Base-by-base conservation (phyloP, 1,140 invertebrate species). In the Nilaparvata lugens region DNA sequence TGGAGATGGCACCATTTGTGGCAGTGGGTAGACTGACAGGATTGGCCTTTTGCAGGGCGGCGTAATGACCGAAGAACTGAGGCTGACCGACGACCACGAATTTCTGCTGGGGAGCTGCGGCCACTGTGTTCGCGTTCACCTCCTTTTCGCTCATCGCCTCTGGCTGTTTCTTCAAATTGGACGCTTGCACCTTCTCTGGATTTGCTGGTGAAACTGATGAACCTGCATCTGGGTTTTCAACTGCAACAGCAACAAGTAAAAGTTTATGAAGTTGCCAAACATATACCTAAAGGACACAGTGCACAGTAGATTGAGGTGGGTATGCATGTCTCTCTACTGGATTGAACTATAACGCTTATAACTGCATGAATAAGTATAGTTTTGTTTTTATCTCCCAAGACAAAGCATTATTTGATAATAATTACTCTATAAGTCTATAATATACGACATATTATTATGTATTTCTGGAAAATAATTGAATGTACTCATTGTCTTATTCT, bases 11-110 rank as follows among this genome's bases (percentile, higher is more conserved):
- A 5, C 57, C 56, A n/a, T 59, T 59, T 9, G 57, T n/a, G 0
- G 53, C 54, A 5, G 52, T n/a, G 2, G 62, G 62, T 4, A 66
- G 51, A 2, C 51, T 55, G 7, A 52, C 62, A 43, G 52, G 60
- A 48, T 62, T 66, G 9, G 59, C 56, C 14, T 43, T 53, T 4
- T 53, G 59, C 21, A 55, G 51, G 14, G 24, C 59, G 11, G 53
- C 23, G 18, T 43, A 60, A 19, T 53, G 31, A 2, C 59, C 59
- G 45, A 62, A 64, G 60, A 66, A 64, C 53, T 66, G 64, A 6
- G 64, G 64, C 31, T 64, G 62, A n/a, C 60, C 56, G 2, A 61
- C 19, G 4, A 64, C 38, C 13, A 65, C 42, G n/a, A 52, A 63
- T 21, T 56, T 25, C 11, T 48, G 45, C 24, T 65, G 64, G 14